phyloP scores from a whole-genome alignment of 2,113 vertebrate species.

The Fulica atra region DNA sequence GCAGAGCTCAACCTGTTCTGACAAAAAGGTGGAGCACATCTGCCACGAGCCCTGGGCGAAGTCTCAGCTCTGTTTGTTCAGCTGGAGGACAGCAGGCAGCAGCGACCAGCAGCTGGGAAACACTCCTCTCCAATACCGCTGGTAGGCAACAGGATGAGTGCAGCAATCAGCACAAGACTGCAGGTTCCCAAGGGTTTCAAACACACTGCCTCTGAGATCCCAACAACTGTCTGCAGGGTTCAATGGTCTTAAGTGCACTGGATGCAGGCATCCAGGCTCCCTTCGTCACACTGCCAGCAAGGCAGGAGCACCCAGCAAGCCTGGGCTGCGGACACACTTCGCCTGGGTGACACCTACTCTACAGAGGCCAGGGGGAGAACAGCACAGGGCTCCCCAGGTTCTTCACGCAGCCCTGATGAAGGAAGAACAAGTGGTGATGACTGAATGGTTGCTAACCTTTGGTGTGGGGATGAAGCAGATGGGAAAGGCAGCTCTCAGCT shows the following conservation, averaged over 20 bases:
- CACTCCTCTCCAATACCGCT: neutral
- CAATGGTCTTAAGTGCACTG: neutral
- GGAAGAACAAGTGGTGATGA: neutral
- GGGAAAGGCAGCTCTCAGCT: neutral
- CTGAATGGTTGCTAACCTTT: neutral
- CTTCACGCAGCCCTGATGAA: neutral
- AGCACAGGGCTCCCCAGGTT: neutral
- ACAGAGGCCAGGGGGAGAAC: neutral
- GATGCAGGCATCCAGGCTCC: neutral
- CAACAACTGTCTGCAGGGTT: neutral
- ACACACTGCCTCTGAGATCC: neutral
- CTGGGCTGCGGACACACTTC: neutral
- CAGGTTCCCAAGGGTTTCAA: neutral
- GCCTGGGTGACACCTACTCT: neutral
- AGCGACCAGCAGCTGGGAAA: neutral
- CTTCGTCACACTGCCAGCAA: neutral
- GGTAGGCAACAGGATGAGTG: accelerated
- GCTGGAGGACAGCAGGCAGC: neutral
- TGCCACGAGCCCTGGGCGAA: neutral
- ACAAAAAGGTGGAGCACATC: accelerated
- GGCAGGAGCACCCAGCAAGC: neutral
- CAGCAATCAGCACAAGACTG: neutral
- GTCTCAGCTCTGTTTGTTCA: neutral
- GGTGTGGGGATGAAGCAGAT: neutral
- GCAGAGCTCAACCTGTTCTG: neutral